Conservation (phyloP, 23 tunicate genomes). For the Diplosoma virens region DNA sequence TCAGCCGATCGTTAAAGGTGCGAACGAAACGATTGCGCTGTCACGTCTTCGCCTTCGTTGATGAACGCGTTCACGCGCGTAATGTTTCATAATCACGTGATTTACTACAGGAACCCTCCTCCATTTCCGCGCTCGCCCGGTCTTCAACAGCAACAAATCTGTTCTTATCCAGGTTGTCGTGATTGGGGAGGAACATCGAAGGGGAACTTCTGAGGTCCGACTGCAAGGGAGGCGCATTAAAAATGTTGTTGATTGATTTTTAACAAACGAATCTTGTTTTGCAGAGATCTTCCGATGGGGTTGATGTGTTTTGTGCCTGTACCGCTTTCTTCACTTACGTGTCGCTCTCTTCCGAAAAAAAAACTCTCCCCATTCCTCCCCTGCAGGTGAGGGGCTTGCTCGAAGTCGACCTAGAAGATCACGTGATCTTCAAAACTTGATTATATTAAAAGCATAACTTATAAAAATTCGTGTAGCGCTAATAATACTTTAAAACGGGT, state of each 20-base stretch:
- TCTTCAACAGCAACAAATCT: slow-evolving; percentile 76
- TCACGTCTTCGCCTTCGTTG: background rate
- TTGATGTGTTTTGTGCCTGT: slow-evolving; percentile 1
- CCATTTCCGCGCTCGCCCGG: slow-evolving; percentile 69
- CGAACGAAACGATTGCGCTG: background rate
- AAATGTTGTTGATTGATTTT: background rate
- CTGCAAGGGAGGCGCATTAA: background rate
- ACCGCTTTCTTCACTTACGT: slow-evolving; percentile 31
- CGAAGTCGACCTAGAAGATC: too few relatives aligned
- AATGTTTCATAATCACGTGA: background rate
- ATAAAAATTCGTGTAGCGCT: too few relatives aligned
- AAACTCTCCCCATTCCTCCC: slow-evolving; percentile 22
- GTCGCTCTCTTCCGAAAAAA: slow-evolving; percentile 4
- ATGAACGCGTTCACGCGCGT: background rate
- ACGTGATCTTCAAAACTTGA: background rate
- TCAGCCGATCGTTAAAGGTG: slow-evolving; percentile 60
- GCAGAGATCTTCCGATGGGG: background rate
- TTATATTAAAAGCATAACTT: too few relatives aligned
- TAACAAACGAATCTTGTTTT: background rate
- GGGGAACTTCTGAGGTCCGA: background rate
- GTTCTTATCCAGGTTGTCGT: slow-evolving; percentile 84
- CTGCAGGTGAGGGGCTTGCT: slow-evolving; percentile 15
- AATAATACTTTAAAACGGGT: too few relatives aligned
- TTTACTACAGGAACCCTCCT: slow-evolving; percentile 43
- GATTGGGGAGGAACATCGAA: slow-evolving; percentile 30